Evolutionary conservation across 1,140 invertebrate species (phyloP).

Genomic region (Anoplophora glabripennis): DNA sequence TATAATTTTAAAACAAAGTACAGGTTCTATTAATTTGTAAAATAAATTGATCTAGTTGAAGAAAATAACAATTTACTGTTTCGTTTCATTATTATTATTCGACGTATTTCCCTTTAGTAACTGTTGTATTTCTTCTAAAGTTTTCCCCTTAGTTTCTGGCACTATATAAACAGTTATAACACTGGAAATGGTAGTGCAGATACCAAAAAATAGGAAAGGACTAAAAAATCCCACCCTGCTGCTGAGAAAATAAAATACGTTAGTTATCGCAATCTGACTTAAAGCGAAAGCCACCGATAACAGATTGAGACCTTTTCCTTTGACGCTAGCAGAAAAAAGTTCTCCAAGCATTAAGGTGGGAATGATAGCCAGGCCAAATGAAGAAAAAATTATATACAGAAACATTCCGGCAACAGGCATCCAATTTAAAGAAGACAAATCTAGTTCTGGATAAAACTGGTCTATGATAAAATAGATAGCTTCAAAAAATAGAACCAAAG

Average conservation of each 20-base stretch:
- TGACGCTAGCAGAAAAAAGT: constrained; percentile 41
- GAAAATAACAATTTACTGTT: no score
- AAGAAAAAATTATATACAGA: constrained; percentile 28
- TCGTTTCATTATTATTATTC: no score
- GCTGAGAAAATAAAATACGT: constrained; percentile 45
- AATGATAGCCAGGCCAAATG: constrained; percentile 36
- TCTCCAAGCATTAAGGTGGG: constrained; percentile 39
- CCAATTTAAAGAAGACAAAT: constrained; percentile 37
- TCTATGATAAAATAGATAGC: constrained; percentile 49
- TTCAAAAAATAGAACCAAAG: constrained; percentile 44
- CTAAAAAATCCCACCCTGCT: constrained; percentile 62
- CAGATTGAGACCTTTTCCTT: constrained; percentile 31
- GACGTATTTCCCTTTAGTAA: constrained; percentile 49
- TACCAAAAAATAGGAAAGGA: constrained; percentile 79
- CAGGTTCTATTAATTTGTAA: no score
- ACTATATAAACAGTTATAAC: constrained; percentile 76
- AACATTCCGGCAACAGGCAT: constrained; percentile 36
- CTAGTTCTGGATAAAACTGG: constrained; percentile 23
- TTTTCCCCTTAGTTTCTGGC: constrained; percentile 88
- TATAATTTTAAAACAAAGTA: no score
- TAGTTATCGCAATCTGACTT: constrained; percentile 43
- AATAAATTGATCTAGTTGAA: no score
- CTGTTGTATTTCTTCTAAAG: constrained; percentile 83
- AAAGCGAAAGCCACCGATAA: constrained; percentile 26
- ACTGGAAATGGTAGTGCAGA: constrained; percentile 68